Evolutionary conservation across 2,113 vertebrate species (phyloP).

Genomic region (Pachycephala philippinensis): DNA sequence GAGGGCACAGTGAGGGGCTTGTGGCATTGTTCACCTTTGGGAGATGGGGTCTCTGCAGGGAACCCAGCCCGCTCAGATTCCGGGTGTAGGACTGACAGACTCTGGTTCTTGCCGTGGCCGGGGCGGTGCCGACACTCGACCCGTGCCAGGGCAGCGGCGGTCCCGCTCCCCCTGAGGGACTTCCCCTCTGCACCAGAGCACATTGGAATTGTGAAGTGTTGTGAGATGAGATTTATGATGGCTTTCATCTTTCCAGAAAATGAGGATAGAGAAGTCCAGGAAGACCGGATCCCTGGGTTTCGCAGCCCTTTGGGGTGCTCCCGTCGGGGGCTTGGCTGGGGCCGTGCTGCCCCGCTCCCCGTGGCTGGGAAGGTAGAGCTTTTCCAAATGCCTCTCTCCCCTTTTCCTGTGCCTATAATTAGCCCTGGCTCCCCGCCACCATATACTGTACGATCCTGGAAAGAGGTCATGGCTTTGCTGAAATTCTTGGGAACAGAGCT

Average conservation of each 20-base stretch:
- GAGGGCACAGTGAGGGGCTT: background rate
- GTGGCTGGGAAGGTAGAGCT: slow-evolving; percentile 1
- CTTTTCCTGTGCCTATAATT: slow-evolving; percentile 38
- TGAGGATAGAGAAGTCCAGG: background rate
- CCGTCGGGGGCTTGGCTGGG: accelerated
- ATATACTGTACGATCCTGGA: slow-evolving; percentile 31
- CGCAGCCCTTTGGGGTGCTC: background rate
- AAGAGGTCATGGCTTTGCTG: slow-evolving; percentile 35
- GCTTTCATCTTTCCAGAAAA: background rate
- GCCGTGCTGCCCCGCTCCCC: accelerated
- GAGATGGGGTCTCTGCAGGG: background rate
- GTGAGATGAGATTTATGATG: background rate
- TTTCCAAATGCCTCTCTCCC: background rate
- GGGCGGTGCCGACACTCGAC: accelerated
- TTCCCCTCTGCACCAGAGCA: background rate
- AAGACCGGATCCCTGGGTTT: accelerated
- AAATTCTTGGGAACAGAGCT: slow-evolving; percentile 36
- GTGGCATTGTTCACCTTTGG: accelerated
- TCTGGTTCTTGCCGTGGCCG: accelerated
- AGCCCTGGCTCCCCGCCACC: slow-evolving; percentile 44
- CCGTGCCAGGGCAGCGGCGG: accelerated
- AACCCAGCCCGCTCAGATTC: accelerated
- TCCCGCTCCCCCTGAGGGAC: accelerated
- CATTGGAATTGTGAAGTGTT: accelerated
- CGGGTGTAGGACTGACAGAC: accelerated